Evolutionary conservation across 1,140 invertebrate species (phyloP).

Genomic region (Ruditapes philippinarum): DNA sequence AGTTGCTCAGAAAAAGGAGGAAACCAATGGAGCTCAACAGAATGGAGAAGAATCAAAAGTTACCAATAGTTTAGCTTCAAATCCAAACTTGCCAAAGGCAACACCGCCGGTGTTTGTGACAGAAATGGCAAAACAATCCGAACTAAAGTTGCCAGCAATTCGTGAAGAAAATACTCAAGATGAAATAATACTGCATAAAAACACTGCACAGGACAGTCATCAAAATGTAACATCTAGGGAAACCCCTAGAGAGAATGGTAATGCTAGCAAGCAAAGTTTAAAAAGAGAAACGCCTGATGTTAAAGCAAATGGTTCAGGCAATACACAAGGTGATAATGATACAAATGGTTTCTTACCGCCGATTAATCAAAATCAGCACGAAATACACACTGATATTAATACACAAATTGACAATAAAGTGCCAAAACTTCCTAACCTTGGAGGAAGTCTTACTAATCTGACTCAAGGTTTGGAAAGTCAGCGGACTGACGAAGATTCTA

Average conservation of each 20-base stretch:
- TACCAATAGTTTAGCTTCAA: background rate
- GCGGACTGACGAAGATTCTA: constrained; percentile 1
- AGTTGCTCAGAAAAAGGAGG: background rate
- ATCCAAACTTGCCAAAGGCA: constrained; percentile 21
- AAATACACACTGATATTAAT: background rate
- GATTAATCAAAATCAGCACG: background rate
- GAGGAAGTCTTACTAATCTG: constrained; percentile 22
- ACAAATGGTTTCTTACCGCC: background rate
- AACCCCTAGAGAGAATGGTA: background rate
- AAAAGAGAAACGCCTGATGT: background rate
- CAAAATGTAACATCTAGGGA: background rate
- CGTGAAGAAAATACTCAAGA: constrained; percentile 74
- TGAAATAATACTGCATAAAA: constrained; percentile 63
- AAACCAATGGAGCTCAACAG: background rate
- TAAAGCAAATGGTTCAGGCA: background rate
- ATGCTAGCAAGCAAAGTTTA: background rate
- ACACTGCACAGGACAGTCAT: background rate
- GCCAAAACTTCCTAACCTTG: constrained; percentile 15
- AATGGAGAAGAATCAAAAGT: background rate
- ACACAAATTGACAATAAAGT: background rate
- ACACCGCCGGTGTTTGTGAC: constrained; percentile 71
- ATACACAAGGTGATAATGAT: background rate
- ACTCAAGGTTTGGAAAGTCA: constrained; percentile 19
- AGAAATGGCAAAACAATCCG: constrained; percentile 57
- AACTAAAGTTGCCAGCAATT: constrained; percentile 69